Evolutionary conservation across 2,797 vertebrate species (phyloP), one percentile per base, ranked within the genome.

Genomic region (Phataginus tricuspis): DNA sequence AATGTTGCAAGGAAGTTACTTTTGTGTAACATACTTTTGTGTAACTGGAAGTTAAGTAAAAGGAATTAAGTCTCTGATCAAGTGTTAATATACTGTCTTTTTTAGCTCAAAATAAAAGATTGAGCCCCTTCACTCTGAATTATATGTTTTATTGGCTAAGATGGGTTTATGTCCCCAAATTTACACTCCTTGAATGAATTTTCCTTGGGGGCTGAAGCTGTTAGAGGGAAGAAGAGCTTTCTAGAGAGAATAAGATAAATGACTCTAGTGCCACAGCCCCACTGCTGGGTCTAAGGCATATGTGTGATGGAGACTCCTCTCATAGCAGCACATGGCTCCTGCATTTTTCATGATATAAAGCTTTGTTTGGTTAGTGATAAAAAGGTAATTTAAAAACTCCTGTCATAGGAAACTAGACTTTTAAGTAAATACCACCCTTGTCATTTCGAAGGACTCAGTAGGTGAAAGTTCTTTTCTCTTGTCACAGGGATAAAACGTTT

Each of bases 401-500:
- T 10, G 1, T 89, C 27, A 49, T 37, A 45, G 23, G 18, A 83
- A 95, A 51, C 87, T n/a, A 80, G 88, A 57, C 13, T 42, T 83
- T 61, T 34, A 51, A 88, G 83, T 72, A 93, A 97, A 83, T 34
- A 78, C 2, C 51, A 94, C 84, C 51, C 84, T 97, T 96, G 80
- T 89, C 87, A 96, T 92, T 96, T 96, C 96, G 94, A 97, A 88
- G 29, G 31, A 66, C 42, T 74, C 42, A 69, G 45, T 80, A 95
- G 29, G 85, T 87, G 57, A 90, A 98, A 68, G 42, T 77, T 96
- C 80, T 97, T 82, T 90, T 95, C 51, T 96, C 96, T 96, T 97
- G 92, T 96, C 83, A 82, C 7, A 77, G 82, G 95, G 97, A 97
- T 98, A 97, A 97, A 98, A 95, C 96, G 61, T 83, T 86, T 92